Base-by-base conservation (phyloP, 1,140 invertebrate species). In the Schlechtendalia chinensis region DNA sequence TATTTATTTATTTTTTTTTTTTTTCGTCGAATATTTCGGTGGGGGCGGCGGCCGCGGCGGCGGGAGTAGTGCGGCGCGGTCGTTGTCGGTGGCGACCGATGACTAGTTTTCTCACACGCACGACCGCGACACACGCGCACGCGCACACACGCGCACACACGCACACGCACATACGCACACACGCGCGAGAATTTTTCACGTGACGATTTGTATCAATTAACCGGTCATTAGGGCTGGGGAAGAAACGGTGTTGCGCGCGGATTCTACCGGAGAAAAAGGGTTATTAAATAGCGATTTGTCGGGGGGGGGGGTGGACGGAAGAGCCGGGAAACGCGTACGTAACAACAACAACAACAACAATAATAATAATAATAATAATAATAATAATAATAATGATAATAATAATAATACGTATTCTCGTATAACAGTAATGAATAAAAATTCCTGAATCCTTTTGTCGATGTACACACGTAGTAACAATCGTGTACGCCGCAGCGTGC, bases 151-250 rank as follows among this genome's bases (percentile, higher is more conserved):
- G 22, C 12, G 24, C 11, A 32, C 16, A 29, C 12, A n/a, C n/a
- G n/a, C n/a, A n/a, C 22, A 12, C 71, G 54, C 53, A 56, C 54
- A 12, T 50, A 10, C 47, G 47, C 39, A 11, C 12, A 14, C 47
- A 8, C 27, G 53, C 8, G 50, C 67, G 47, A 56, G 27, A 54
- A 32, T 74, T 74, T 53, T 74, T 53, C 72, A 79, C 58, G 56
- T 54, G 75, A 79, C 75, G 58, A 79, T 79, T 79, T 79, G 75
- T 79, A 79, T 79, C 75, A 79, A 79, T 79, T 79, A 79, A 79
- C 75, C 75, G 58, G 58, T 79, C 75, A 22, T 79, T 79, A 79
- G 17, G 58, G 72, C 17, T 3, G 6, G 47, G 32, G 50, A 39
- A 39, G 27, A 69, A 69, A 69, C 67, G 17, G 32, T 22, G 19